A percentile compares a stretch with the other conserved stretches of the same genome.
Evolutionary conservation across 2,888 invertebrate genomes (phyloP).

Genomic region (Parthenolecanium corni): DNA sequence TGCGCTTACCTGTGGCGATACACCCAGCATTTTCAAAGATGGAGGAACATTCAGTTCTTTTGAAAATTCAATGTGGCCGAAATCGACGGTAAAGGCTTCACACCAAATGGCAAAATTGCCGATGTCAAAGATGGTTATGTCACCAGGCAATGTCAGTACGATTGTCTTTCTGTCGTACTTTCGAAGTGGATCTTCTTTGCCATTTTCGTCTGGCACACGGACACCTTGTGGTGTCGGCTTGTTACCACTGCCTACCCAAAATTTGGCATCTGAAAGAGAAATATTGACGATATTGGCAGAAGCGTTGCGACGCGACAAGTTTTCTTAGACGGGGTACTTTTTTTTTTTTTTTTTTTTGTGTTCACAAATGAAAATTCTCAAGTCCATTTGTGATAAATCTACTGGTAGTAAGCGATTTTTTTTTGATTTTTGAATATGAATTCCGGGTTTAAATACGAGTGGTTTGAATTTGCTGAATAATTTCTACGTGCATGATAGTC

Average conservation of each 20-base stretch:
- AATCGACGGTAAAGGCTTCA: slow-evolving; percentile 84
- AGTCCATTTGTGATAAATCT: not conserved
- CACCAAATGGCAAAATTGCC: slow-evolving; percentile 91
- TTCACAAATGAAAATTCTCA: no score
- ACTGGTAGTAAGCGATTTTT: not conserved
- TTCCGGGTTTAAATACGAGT: no score
- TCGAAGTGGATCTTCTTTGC: slow-evolving; percentile 64
- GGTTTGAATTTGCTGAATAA: no score
- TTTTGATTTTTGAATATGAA: no score
- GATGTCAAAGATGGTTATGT: slow-evolving; percentile 81
- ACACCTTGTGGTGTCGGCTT: slow-evolving; percentile 72
- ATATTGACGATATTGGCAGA: not conserved
- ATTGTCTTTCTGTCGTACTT: slow-evolving; percentile 77
- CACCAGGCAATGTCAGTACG: slow-evolving; percentile 76
- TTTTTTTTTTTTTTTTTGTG: no score
- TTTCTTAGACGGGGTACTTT: no score
- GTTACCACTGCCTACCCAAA: slow-evolving; percentile 78
- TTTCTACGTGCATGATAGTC: no score
- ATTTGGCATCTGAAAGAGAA: slow-evolving; percentile 65
- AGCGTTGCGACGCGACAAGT: not conserved
- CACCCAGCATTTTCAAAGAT: slow-evolving; percentile 82
- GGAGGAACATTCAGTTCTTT: slow-evolving; percentile 68
- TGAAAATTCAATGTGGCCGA: slow-evolving; percentile 73
- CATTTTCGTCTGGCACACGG: slow-evolving; percentile 82
- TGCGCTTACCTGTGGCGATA: slow-evolving; percentile 76